Evolutionary conservation across 2,113 vertebrate species (phyloP), one percentile per base, ranked within the genome.

Genomic region (Anguilla rostrata): DNA sequence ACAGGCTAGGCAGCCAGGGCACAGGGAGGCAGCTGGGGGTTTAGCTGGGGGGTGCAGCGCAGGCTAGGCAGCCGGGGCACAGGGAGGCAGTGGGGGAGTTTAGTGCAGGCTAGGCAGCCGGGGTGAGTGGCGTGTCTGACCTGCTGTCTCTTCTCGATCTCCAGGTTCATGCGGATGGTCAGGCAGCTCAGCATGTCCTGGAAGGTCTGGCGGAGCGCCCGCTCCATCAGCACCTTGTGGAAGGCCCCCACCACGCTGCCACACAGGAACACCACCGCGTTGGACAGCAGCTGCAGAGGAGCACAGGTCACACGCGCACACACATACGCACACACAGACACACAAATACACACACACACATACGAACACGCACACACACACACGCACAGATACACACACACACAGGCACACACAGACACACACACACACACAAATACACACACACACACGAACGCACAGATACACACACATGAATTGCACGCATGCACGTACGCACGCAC

Each of bases 91-190:
- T 34, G 34, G 34, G 34, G 34, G 34, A n/a, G n/a, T 34, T 34
- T 34, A 34, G 34, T 34, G 1, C 34, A 29, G 78, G 29, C 78
- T 3, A 8, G 43, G 43, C 5, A 9, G 87, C 1, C 41, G 29
- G 82, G 8, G 46, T 56, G 12, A 60, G 18, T 12, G 0, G 18
- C 18, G 11, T 63, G 1, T 89, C 94, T 89, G 79, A 99, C 98
- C 96, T 99, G 98, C 87, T 99, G 98, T 86, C 98, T 96, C 91
- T 99, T 99, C 89, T 99, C 97, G 9, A 98, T 94, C 91, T 98
- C 98, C 90, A 99, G 89, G 92, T 99, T 99, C 94, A 98, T 97
- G 66, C 97, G 95, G 93, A 97, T 97, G 88, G 97, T 94, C 85
- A 99, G 96, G 90, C 97, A 98, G 90, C 97, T 97, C 6, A 97